Conservation (phyloP, 2,888 invertebrate species). For the Erebia aethiops region DNA sequence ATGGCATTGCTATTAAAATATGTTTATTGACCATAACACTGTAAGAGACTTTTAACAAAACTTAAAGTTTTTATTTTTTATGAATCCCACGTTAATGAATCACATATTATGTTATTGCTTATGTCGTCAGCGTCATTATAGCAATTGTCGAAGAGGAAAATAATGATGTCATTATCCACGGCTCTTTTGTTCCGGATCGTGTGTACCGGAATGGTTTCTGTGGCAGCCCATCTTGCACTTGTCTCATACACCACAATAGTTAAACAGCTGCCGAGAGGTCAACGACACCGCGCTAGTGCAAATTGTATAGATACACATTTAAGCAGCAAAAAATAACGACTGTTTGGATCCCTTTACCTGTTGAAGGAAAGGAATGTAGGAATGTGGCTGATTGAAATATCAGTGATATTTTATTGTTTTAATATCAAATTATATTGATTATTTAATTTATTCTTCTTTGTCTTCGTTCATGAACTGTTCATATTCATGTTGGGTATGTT, state of each 20-base stretch:
- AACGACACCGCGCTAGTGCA: slow-evolving; percentile 75
- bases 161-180: slow-evolving; percentile 77
- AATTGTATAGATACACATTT: slow-evolving; percentile 77
- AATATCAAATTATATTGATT: not conserved
- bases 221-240: slow-evolving; percentile 69
- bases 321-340: slow-evolving; percentile 70
- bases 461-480: not conserved
- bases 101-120: slow-evolving; percentile 28
- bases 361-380: slow-evolving; percentile 7
- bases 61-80: slow-evolving; percentile 9
- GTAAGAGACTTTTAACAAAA: slow-evolving; percentile 5
- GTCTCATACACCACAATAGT: slow-evolving; percentile 67
- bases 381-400: slow-evolving; percentile 5
- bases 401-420: not conserved
- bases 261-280: slow-evolving; percentile 79
- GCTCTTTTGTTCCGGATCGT: slow-evolving; percentile 73
- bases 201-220: slow-evolving; percentile 71
- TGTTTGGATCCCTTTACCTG: slow-evolving; percentile 45
- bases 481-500: too few relatives aligned
- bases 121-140: slow-evolving; percentile 50
- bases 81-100: slow-evolving; percentile 28
- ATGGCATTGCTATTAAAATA: slow-evolving; percentile 32
- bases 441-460: not conserved
- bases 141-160: slow-evolving; percentile 58
- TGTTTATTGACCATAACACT: slow-evolving; percentile 20